Conservation (phyloP, 2,113 vertebrate species). For the Tylochromis polylepis region DNA sequence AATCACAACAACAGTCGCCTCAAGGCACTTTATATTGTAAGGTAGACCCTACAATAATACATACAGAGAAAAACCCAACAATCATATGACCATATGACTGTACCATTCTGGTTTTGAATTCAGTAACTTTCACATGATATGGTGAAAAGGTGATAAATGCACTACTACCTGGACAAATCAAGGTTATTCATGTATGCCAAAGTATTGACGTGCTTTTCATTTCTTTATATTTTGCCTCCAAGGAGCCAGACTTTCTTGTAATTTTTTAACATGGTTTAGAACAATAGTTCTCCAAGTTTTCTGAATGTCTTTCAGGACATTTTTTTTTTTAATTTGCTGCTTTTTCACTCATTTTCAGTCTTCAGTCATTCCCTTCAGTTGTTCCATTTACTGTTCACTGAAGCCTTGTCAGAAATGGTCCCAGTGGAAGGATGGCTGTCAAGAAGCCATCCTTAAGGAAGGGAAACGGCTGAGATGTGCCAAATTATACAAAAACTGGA, state of each 20-base stretch:
- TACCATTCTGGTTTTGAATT: background rate
- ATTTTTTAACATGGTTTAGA: background rate
- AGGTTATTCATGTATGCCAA: background rate
- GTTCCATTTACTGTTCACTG: background rate
- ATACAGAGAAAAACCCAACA: no score
- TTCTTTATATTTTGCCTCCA: background rate
- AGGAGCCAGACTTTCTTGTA: background rate
- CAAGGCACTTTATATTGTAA: no score
- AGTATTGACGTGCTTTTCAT: rapidly evolving
- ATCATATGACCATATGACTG: no score
- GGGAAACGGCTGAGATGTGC: background rate
- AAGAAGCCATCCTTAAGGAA: background rate
- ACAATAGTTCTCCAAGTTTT: background rate
- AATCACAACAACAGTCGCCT: no score
- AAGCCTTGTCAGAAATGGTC: background rate
- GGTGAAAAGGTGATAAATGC: background rate
- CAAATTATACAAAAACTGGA: background rate
- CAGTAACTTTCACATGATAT: background rate
- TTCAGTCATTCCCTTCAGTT: background rate
- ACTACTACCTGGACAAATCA: background rate
- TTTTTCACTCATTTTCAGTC: background rate
- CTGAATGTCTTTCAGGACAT: no score
- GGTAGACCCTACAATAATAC: no score
- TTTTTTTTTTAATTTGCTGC: background rate
- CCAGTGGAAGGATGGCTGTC: background rate